Conservation (phyloP, 2,888 invertebrate species). For the Arrhopalites spinosus region DNA sequence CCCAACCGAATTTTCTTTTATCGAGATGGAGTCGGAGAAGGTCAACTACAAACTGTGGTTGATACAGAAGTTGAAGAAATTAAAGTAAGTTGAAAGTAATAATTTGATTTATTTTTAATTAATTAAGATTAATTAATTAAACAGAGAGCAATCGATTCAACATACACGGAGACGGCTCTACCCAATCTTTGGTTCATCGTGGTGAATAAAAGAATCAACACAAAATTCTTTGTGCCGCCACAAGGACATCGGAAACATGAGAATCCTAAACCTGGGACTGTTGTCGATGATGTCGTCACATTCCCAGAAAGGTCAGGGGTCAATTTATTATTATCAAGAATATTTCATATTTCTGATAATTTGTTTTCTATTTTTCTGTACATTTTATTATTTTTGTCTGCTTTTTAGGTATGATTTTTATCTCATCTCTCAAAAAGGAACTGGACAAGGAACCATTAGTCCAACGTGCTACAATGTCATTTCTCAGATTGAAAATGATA, state of each 20-base stretch:
- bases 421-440: slow-evolving; percentile 78
- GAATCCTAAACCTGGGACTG: slow-evolving; percentile 28
- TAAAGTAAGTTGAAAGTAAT: neutral
- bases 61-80: slow-evolving; percentile 17
- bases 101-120: neutral
- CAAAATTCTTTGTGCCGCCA: slow-evolving; percentile 37
- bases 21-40: slow-evolving; percentile 27
- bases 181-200: slow-evolving; percentile 47
- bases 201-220: slow-evolving; percentile 48
- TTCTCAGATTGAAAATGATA: too few species aligned
- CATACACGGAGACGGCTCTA: neutral
- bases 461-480: slow-evolving; percentile 90
- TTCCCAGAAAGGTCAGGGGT: slow-evolving; percentile 20
- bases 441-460: slow-evolving; percentile 84
- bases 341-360: neutral
- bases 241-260: neutral
- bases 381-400: slow-evolving; percentile 36
- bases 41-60: slow-evolving; percentile 11
- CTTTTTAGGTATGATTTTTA: slow-evolving; percentile 83
- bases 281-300: slow-evolving; percentile 27
- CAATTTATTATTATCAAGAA: neutral
- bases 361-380: neutral
- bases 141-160: slow-evolving; percentile 23
- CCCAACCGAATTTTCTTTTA: slow-evolving; percentile 7
- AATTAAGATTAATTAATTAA: neutral